Evolutionary conservation across 2,113 vertebrate genomes (phyloP).

Genomic region (Labeo catla): DNA sequence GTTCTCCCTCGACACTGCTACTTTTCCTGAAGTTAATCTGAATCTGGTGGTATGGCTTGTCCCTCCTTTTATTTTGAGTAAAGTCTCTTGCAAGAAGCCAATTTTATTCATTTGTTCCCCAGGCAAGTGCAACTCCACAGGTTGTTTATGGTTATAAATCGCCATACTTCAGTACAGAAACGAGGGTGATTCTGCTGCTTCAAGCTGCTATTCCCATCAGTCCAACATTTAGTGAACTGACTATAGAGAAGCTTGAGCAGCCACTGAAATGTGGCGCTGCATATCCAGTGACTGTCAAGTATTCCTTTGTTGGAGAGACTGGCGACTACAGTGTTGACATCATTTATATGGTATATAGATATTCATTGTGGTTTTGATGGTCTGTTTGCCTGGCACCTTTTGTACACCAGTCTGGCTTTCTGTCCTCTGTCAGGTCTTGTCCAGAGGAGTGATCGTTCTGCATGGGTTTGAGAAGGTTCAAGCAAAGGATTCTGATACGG

Average conservation of each 20-base stretch:
- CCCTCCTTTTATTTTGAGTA: background rate
- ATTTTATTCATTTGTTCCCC: background rate
- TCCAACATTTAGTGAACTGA: constrained; percentile 62
- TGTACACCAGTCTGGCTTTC: background rate
- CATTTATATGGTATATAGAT: constrained; percentile 67
- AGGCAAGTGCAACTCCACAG: constrained; percentile 50
- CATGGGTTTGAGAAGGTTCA: constrained; percentile 55
- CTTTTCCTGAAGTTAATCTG: background rate
- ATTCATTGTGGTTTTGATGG: background rate
- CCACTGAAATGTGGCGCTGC: constrained; percentile 59
- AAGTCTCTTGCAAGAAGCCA: background rate
- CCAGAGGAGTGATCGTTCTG: background rate
- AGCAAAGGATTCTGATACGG: constrained; percentile 59
- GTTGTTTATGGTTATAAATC: accelerated
- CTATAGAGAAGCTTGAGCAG: constrained; percentile 50
- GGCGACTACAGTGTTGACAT: constrained; percentile 45
- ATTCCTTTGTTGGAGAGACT: constrained; percentile 65
- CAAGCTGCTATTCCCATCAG: constrained; percentile 26
- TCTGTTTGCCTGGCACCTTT: accelerated
- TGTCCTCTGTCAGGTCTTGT: background rate
- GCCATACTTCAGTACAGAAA: background rate
- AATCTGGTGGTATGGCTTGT: constrained; percentile 19
- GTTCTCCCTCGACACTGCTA: constrained; percentile 55
- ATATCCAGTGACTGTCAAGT: constrained; percentile 59
- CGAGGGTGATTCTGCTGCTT: background rate